Evolutionary conservation across 2,888 invertebrate species (phyloP).

Genomic region (Hirtodrosophila histrioides): DNA sequence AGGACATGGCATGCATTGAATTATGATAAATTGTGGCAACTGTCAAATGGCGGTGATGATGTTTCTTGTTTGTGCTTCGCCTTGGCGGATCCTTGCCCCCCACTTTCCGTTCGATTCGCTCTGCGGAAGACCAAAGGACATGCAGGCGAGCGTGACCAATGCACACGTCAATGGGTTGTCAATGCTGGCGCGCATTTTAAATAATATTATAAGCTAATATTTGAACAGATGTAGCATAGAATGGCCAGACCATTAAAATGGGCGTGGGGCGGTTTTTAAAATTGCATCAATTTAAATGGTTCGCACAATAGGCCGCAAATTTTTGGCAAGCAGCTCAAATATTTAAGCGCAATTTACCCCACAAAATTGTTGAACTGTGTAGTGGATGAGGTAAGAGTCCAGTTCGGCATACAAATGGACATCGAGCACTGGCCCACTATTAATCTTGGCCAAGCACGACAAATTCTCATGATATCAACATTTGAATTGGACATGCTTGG

Average conservation of each 20-base stretch:
- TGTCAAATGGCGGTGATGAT: conserved; percentile 79
- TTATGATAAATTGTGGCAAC: conserved; percentile 83
- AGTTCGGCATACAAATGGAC: conserved; percentile 63
- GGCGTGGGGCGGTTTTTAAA: conserved; percentile 53
- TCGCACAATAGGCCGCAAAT: conserved; percentile 66
- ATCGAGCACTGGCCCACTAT: conserved; percentile 52
- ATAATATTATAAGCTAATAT: conserved; percentile 75
- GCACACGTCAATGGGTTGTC: conserved; percentile 56
- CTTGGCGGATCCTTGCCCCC: not conserved
- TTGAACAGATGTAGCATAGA: conserved; percentile 66
- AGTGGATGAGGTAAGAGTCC: conserved; percentile 9
- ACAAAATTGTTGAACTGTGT: conserved; percentile 14
- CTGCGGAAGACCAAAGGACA: conserved; percentile 3
- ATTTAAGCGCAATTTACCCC: conserved; percentile 58
- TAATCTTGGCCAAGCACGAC: conserved; percentile 60
- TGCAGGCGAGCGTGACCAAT: conserved; percentile 62
- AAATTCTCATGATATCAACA: conserved; percentile 51
- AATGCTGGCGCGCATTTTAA: conserved; percentile 64
- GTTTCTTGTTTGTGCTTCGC: conserved; percentile 45
- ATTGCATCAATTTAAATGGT: conserved; percentile 57
- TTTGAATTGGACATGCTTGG: conserved; percentile 44
- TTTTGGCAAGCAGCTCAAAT: conserved; percentile 54
- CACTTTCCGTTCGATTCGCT: conserved; percentile 2
- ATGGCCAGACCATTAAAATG: conserved; percentile 10
- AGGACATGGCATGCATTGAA: conserved; percentile 79